Evolutionary conservation across 2,888 invertebrate genomes (phyloP), one percentile per base, ranked within the genome.

Genomic region (Drosophila mettleri): DNA sequence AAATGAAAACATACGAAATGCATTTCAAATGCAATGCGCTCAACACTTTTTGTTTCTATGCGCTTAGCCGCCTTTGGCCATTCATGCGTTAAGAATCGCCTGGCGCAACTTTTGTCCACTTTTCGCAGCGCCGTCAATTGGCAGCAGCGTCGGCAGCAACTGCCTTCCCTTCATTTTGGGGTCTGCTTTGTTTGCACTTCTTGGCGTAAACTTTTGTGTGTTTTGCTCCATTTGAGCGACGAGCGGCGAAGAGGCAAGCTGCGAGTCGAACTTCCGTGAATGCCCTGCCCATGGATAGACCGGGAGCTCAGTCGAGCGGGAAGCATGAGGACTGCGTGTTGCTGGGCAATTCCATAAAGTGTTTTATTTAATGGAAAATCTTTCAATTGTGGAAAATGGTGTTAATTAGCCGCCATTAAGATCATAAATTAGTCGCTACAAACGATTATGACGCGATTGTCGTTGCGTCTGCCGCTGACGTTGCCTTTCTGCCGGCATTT

Each of bases 301-400:
- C 36, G 59, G 48, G 41, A 46, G 64, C 46, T 39, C 74, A 68
- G 65, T 69, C 65, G 73, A 86, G 80, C 84, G 88, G 65, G 58
- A 69, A 70, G 81, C 52, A 52, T 29, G 18, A 27, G 55, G 53
- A 53, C 61, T 87, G 87, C 85, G 85, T 86, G 85, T 68, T 74
- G 74, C 73, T 74, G 69, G 80, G 87, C 85, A 77, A 88, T 86
- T 84, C 87, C 85, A 87, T 84, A 82, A 86, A 87, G 88, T 87
- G 87, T 86, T 87, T 88, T 81, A 87, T 88, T 88, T 88, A 88
- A 87, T 87, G 84, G 82, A 88, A 87, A 87, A 88, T 88, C 86
- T 86, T 88, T 88, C 88, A 87, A 87, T 87, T 84, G 88, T 82
- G 79, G 87, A 88, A 85, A 86, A 88, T 79, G 80, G 87, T 87